These are phyloP conservation scores for Phrynocephalus versicolor DNA, from an alignment of 2,113 vertebrate species.

Conservation along the genomic window DNA sequence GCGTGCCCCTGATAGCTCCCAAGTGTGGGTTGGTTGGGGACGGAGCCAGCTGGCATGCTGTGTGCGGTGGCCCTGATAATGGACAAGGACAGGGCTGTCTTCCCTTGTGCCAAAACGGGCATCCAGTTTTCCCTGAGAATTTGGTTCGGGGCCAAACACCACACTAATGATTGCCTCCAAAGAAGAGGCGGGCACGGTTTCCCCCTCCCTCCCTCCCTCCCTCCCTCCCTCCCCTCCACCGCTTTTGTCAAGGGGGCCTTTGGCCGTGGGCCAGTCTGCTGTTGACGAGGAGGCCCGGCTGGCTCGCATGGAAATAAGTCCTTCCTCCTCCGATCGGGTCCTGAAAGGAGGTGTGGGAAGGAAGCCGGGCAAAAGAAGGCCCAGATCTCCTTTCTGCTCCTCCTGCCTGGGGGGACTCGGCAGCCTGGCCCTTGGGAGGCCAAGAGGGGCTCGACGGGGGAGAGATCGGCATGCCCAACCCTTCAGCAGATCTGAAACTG, in stretches of 20 bases:
- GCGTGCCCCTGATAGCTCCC: neutral
- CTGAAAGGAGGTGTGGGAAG: neutral
- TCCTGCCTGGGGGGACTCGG: neutral
- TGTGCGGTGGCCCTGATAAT: neutral
- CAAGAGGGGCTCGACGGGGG: neutral
- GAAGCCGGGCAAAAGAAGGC: neutral
- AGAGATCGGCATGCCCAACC: neutral
- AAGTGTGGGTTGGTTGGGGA: neutral
- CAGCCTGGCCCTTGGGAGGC: neutral
- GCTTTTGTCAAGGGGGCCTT: neutral
- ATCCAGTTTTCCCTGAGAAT: constrained; percentile 26
- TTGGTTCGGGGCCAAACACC: constrained; percentile 4
- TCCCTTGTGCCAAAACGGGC: neutral
- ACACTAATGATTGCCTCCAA: constrained; percentile 18
- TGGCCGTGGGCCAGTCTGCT: neutral
- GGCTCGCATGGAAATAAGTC: neutral
- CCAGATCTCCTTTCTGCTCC: neutral
- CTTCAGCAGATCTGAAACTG: neutral
- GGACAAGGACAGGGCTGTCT: neutral
- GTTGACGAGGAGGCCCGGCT: constrained; percentile 8
- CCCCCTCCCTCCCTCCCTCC: neutral
- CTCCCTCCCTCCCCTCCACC: too few relatives aligned
- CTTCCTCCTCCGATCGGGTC: constrained; percentile 1
- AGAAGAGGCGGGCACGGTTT: neutral
- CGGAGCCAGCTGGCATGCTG: constrained; percentile 4